Percentiles rank a stretch among this genome's conserved stretches.
Conservation (phyloP, 2,888 invertebrate species). For the Sericinus montela region DNA sequence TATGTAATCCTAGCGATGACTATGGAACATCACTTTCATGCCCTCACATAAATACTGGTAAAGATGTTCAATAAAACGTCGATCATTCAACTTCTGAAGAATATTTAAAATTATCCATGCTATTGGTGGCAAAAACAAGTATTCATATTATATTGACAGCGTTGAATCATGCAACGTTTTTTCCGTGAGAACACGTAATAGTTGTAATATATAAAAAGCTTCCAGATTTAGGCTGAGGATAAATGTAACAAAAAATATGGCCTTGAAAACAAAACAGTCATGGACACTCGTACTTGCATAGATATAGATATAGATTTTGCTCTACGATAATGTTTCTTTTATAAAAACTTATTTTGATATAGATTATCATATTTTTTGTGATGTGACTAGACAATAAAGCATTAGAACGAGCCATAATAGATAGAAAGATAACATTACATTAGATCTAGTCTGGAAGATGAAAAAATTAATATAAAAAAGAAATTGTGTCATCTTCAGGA, state of each 20-base stretch:
- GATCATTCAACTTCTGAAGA: background rate
- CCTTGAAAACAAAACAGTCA: slow-evolving; percentile 16
- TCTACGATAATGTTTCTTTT: background rate
- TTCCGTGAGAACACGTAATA: slow-evolving; percentile 14
- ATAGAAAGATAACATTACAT: too few species aligned
- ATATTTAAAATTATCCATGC: slow-evolving; percentile 8
- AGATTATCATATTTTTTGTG: background rate
- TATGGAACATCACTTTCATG: background rate
- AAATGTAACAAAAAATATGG: slow-evolving; percentile 8
- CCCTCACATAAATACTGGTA: background rate
- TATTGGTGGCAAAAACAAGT: slow-evolving; percentile 7
- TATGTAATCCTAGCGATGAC: background rate
- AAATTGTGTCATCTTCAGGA: too few species aligned
- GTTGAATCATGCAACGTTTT: slow-evolving; percentile 6
- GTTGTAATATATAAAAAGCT: slow-evolving; percentile 12
- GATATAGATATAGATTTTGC: background rate
- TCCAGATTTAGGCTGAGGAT: slow-evolving; percentile 11
- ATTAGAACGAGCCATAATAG: too few species aligned
- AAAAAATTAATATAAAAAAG: too few species aligned
- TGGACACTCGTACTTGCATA: background rate
- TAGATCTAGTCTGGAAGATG: too few species aligned
- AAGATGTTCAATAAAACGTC: background rate
- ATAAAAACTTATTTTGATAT: background rate
- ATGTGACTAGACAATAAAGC: too few species aligned
- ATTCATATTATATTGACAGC: slow-evolving; percentile 7